Evolutionary conservation across 2,888 invertebrate species (phyloP), one percentile per base, ranked within the genome.

Genomic region (Folsomia manolachei): DNA sequence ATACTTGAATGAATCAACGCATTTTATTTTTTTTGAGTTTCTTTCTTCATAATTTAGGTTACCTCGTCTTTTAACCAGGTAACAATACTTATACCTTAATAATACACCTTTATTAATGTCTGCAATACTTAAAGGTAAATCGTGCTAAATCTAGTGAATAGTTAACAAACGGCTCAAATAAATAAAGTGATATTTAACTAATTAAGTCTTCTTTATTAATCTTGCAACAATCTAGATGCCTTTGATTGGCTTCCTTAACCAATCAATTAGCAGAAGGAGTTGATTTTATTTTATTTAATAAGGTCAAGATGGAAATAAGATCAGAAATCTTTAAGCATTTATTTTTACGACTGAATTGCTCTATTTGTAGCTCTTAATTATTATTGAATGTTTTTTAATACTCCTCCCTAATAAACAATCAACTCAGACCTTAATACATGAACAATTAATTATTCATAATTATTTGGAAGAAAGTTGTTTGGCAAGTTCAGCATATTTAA

Each of bases 381-480:
- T 26, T 64, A 27, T 64, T 27, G 14, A 64, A 27, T 64, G 26
- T 64, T 64, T n/a, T 11, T 27, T 27, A 24, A 25, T 24, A 23
- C 24, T 25, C 27, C 53, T 27, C 56, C 27, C 26, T 14, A 24
- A 68, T 60, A 14, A 60, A 68, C 68, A 68, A 56, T 68, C 51
- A 25, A 67, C 23, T 53, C 27, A 68, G 52, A 68, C 52, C 60
- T 56, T 27, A 56, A 67, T 14, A 26, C 51, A 39, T 25, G 65
- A 51, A 65, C 65, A 71, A 18, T 65, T 65, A 27, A 56, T 4
- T 39, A 39, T 9, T 39, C 7, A 39, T 39, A 9, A 71, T 79
- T 95, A 95, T 87, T 96, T 96, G 87, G 95, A 95, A 84, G 96
- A 96, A 85, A 97, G 88, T 87, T 97, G 97, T 86, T 97, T 97